Percentiles rank a stretch among this genome's conserved stretches.
phyloP scores from a whole-genome alignment of 1,140 invertebrate species.

The Drosophila parvula region DNA sequence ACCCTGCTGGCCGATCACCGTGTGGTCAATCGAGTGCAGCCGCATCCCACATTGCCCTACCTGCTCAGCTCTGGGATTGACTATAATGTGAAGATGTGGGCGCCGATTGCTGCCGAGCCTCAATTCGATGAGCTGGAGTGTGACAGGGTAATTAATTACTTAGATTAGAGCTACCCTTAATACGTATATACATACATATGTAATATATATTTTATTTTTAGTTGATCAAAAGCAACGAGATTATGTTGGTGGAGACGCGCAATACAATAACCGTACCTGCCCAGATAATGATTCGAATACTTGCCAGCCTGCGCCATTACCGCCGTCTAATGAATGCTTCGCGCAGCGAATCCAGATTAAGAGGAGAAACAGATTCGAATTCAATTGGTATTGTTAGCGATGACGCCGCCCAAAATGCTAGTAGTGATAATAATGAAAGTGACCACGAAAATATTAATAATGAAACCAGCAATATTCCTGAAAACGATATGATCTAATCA shows the following conservation, averaged over 20 bases:
- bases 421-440: constrained; percentile 5
- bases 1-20: constrained; percentile 93
- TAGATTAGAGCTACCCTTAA: background rate
- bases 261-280: constrained; percentile 96
- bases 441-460: constrained; percentile 15
- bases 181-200: background rate
- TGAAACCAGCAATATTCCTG: constrained; percentile 7
- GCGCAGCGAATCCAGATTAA: constrained; percentile 6
- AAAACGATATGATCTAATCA: constrained; percentile 16
- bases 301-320: constrained; percentile 89
- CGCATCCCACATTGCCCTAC: constrained; percentile 92
- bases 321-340: constrained; percentile 37
- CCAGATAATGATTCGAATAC: constrained; percentile 94
- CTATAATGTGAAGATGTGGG: constrained; percentile 95
- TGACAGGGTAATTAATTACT: constrained; percentile 87
- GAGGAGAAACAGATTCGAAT: constrained; percentile 1
- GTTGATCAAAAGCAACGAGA: constrained; percentile 92
- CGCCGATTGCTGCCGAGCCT: constrained; percentile 87
- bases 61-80: constrained; percentile 95
- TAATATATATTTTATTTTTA: constrained; percentile 79
- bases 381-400: background rate
- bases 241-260: constrained; percentile 94
- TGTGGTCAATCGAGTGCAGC: constrained; percentile 94
- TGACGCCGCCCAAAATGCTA: background rate
- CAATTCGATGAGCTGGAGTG: constrained; percentile 89